phyloP scores from a whole-genome alignment of 2,888 invertebrate species.

The Coronaproctus castanopsis region DNA sequence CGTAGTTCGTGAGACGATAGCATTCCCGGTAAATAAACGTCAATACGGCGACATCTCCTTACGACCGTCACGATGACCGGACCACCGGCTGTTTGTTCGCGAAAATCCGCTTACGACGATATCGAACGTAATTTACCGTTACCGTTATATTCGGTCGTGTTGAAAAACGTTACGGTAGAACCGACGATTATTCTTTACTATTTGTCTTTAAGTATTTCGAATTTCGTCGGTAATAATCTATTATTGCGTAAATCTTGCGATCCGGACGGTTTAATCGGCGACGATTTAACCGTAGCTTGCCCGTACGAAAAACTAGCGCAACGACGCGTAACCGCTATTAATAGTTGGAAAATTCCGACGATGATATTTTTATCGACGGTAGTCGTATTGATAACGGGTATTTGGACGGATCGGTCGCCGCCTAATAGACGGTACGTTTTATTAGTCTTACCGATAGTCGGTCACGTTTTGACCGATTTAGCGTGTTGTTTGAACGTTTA shows the following conservation, averaged over 20 bases:
- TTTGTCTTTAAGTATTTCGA: slow-evolving; percentile 10
- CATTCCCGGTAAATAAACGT: no score
- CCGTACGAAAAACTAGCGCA: slow-evolving; percentile 10
- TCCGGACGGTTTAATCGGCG: slow-evolving; percentile 13
- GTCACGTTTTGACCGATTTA: slow-evolving; percentile 17
- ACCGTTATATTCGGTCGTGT: no score
- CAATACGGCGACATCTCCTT: no score
- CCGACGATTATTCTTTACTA: slow-evolving; percentile 16
- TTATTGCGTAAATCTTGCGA: slow-evolving; percentile 12
- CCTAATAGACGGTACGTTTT: slow-evolving; percentile 14
- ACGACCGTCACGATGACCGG: no score
- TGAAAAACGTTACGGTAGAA: slow-evolving; percentile 14
- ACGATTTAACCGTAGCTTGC: not conserved
- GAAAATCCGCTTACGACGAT: no score
- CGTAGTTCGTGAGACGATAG: no score
- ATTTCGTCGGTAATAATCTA: slow-evolving; percentile 10
- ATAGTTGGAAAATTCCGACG: slow-evolving; percentile 9
- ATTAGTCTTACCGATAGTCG: slow-evolving; percentile 14
- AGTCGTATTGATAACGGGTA: slow-evolving; percentile 5
- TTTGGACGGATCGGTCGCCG: not conserved
- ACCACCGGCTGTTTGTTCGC: no score
- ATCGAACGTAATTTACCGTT: no score
- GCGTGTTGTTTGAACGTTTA: slow-evolving; percentile 17
- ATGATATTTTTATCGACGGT: slow-evolving; percentile 5
- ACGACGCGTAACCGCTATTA: slow-evolving; percentile 15